Evolutionary conservation across 2,113 vertebrate species (phyloP).

Genomic region (Nerophis lumbriciformis): DNA sequence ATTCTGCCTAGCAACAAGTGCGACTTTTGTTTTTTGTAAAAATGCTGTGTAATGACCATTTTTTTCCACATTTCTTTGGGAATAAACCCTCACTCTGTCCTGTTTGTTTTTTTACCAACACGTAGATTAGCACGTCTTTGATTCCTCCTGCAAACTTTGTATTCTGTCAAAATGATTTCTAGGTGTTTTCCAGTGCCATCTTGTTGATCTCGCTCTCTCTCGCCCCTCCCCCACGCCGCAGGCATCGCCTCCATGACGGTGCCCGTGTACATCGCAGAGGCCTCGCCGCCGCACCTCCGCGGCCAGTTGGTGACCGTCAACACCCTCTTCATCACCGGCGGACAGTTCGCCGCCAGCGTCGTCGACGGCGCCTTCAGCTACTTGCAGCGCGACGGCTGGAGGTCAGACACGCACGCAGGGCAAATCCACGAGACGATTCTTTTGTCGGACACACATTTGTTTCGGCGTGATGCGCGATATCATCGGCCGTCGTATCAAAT

Average conservation of each 20-base stretch:
- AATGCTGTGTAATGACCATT: no score
- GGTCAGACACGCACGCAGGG: constrained; percentile 63
- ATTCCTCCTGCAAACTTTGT: background rate
- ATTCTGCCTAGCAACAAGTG: no score
- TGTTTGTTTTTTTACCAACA: background rate
- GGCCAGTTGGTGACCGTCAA: constrained; percentile 95
- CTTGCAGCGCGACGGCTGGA: constrained; percentile 86
- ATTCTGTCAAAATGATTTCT: background rate
- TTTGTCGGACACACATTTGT: background rate
- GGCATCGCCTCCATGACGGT: constrained; percentile 97
- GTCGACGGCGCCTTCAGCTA: constrained; percentile 96
- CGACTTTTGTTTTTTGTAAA: no score
- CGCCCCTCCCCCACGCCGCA: constrained; percentile 39
- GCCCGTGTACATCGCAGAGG: constrained; percentile 94
- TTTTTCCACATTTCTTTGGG: no score
- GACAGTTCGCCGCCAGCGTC: constrained; percentile 92
- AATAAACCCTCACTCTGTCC: background rate
- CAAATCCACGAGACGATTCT: background rate
- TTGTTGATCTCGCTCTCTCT: background rate
- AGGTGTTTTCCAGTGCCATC: background rate
- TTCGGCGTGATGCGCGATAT: constrained; percentile 1
- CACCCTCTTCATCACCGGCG: constrained; percentile 95
- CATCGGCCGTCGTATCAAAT: constrained; percentile 25
- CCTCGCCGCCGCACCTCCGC: constrained; percentile 87
- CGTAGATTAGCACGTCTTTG: background rate